Evolutionary conservation across 2,113 vertebrate species (phyloP).

Genomic region (Rhipidura dahli): DNA sequence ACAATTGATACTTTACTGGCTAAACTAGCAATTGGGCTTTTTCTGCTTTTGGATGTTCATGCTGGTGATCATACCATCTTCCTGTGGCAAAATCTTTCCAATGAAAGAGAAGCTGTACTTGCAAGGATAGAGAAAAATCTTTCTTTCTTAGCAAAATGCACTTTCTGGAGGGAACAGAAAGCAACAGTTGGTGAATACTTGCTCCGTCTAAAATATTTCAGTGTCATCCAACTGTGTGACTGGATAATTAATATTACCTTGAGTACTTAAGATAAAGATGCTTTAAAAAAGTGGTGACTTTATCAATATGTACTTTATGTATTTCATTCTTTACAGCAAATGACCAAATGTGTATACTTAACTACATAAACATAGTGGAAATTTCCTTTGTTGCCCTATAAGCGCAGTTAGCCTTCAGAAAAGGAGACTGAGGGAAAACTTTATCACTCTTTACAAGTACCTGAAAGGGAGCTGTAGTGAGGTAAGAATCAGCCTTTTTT

Average conservation of each 20-base stretch:
- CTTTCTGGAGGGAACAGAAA: background rate
- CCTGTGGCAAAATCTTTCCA: background rate
- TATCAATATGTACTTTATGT: background rate
- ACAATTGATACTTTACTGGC: background rate
- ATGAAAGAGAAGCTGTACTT: background rate
- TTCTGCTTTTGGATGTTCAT: background rate
- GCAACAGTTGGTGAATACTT: background rate
- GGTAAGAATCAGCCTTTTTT: background rate
- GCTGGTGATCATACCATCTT: background rate
- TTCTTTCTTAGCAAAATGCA: background rate
- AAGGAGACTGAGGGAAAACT: background rate
- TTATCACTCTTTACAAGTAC: background rate
- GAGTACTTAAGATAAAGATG: background rate
- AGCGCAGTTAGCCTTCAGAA: background rate
- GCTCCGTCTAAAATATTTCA: rapidly evolving
- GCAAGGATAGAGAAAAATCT: background rate
- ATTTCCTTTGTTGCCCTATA: background rate
- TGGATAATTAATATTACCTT: background rate
- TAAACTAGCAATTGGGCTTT: background rate
- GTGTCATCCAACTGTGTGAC: background rate
- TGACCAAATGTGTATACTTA: background rate
- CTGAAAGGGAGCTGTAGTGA: background rate
- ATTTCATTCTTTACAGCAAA: background rate
- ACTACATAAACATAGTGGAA: background rate
- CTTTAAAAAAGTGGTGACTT: background rate